Conservation (phyloP, 2,113 vertebrate species). For the Xiphophorus couchianus region DNA sequence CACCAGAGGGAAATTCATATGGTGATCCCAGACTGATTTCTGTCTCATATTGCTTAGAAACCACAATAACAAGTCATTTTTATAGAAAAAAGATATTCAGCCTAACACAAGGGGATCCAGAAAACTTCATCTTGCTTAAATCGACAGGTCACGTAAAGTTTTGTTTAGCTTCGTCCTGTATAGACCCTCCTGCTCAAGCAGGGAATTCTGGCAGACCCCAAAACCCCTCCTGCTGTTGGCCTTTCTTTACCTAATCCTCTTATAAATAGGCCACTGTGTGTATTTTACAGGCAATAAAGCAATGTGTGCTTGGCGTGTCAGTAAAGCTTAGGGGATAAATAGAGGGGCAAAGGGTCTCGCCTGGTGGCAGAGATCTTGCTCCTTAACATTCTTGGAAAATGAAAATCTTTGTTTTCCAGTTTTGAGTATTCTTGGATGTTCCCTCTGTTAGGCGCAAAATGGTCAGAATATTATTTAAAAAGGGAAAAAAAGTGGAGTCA, state of each 20-base stretch:
- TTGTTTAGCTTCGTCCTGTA: constrained; percentile 53
- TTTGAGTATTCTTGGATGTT: constrained; percentile 7
- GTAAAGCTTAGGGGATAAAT: constrained; percentile 51
- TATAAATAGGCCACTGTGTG: constrained; percentile 79
- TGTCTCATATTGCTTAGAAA: neutral
- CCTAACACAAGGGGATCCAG: neutral
- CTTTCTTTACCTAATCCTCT: constrained; percentile 77
- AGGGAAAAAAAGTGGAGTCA: constrained; percentile 7
- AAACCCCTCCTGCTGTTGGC: constrained; percentile 60
- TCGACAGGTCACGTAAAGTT: constrained; percentile 32
- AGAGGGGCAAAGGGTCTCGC: constrained; percentile 32
- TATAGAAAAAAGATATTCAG: neutral
- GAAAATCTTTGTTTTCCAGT: neutral
- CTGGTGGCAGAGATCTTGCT: constrained; percentile 39
- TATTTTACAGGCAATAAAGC: constrained; percentile 79
- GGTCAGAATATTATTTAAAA: constrained; percentile 41
- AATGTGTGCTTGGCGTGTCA: constrained; percentile 62
- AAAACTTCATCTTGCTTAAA: neutral
- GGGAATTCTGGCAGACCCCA: constrained; percentile 53
- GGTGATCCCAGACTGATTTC: neutral
- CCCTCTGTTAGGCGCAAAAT: constrained; percentile 18
- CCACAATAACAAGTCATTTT: neutral
- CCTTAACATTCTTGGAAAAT: constrained; percentile 28
- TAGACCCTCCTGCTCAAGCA: constrained; percentile 49
- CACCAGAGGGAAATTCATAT: too few relatives aligned